A percentile compares a stretch with the other conserved stretches of the same genome.
Conservation (phyloP, 2,113 vertebrate species). For the Edolisoma coerulescens region DNA sequence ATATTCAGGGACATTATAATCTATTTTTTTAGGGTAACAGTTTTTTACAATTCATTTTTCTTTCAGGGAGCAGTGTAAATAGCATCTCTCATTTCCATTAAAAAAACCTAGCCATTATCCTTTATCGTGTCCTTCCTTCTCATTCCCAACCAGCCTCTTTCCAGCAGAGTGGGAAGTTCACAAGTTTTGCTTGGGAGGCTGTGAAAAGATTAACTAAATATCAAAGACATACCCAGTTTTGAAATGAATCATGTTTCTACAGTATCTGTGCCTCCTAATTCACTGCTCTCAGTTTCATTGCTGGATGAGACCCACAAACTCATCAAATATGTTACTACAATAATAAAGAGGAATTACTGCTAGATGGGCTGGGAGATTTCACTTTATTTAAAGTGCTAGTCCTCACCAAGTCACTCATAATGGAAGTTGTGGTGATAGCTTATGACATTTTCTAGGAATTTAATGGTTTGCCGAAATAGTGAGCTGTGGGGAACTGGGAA, state of each 20-base stretch:
- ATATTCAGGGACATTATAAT: not conserved
- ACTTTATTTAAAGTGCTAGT: not conserved
- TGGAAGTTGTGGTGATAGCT: fast-evolving
- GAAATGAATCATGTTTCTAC: not conserved
- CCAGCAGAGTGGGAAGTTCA: not conserved
- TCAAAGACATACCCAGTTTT: not conserved
- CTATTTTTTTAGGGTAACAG: not conserved
- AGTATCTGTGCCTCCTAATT: not conserved
- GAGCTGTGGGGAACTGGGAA: not conserved
- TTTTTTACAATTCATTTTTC: not conserved
- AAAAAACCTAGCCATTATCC: not conserved
- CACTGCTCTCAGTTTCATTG: not conserved
- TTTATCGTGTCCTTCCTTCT: not conserved
- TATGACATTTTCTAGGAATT: not conserved
- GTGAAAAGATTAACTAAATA: not conserved
- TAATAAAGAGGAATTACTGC: not conserved
- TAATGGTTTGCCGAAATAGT: not conserved
- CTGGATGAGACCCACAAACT: not conserved
- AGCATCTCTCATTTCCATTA: not conserved
- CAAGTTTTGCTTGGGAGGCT: not conserved
- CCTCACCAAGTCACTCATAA: not conserved
- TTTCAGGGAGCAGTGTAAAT: not conserved
- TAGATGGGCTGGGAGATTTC: not conserved
- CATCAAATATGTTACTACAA: not conserved
- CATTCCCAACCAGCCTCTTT: not conserved